Percentiles rank a stretch among this genome's conserved stretches.
Evolutionary conservation across 2,113 vertebrate genomes (phyloP).

Genomic region (Tursiops truncatus): DNA sequence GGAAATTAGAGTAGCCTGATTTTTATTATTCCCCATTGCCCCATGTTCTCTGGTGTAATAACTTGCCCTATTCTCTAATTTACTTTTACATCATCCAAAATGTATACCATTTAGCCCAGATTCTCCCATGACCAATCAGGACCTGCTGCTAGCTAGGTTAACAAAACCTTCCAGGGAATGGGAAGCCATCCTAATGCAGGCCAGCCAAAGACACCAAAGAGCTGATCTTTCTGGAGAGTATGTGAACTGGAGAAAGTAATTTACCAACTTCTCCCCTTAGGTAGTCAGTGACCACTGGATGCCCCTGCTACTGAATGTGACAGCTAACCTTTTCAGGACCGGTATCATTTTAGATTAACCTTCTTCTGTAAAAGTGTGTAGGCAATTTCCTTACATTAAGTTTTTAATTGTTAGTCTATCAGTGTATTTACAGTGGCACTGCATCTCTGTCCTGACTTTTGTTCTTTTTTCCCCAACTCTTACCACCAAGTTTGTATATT

Average conservation of each 20-base stretch:
- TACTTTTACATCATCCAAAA: conserved; percentile 87
- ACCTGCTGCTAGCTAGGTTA: conserved; percentile 61
- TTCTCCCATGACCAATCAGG: conserved; percentile 80
- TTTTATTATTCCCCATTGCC: conserved; percentile 87
- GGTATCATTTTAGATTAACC: conserved; percentile 73
- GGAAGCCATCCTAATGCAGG: conserved; percentile 77
- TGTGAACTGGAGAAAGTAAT: conserved; percentile 78
- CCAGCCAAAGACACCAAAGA: conserved; percentile 77
- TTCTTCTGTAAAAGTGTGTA: conserved; percentile 70
- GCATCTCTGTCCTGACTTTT: not conserved
- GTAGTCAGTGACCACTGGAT: conserved; percentile 72
- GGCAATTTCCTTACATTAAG: conserved; percentile 63
- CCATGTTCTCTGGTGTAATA: conserved; percentile 81
- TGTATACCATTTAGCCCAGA: conserved; percentile 75
- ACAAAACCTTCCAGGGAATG: conserved; percentile 76
- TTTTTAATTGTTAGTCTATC: conserved; percentile 63
- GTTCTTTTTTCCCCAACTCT: not conserved
- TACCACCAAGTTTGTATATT: not conserved
- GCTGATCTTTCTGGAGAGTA: conserved; percentile 84
- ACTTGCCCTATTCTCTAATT: conserved; percentile 81
- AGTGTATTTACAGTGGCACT: conserved; percentile 29
- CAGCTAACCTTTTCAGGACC: conserved; percentile 72
- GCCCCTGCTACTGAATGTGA: conserved; percentile 67
- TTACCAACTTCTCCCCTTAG: conserved; percentile 78
- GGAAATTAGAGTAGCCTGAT: conserved; percentile 87